phyloP scores from a whole-genome alignment of 2,797 vertebrate species.

The Danio tinwini region DNA sequence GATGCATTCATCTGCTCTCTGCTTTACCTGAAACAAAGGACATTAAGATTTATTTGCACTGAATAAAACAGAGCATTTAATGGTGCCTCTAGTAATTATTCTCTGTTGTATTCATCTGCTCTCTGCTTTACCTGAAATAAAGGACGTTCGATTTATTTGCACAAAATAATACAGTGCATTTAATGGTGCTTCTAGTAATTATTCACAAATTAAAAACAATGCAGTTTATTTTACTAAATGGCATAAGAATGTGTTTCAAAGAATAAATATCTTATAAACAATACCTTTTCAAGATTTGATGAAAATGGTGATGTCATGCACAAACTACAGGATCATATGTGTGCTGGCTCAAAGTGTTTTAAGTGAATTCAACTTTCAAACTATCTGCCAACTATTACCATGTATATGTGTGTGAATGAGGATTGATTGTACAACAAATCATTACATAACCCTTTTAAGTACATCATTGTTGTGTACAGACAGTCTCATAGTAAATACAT shows the following conservation, averaged over 20 bases:
- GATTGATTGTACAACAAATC: too few relatives aligned
- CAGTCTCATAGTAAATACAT: neutral
- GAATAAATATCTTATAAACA: too few relatives aligned
- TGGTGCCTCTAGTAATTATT: neutral
- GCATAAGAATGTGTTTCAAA: too few relatives aligned
- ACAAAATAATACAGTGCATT: neutral
- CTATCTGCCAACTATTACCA: too few relatives aligned
- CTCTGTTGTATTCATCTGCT: constrained; percentile 86
- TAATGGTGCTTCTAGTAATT: neutral
- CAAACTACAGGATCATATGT: too few relatives aligned
- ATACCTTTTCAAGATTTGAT: too few relatives aligned
- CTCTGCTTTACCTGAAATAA: constrained; percentile 84
- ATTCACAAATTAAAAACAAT: neutral
- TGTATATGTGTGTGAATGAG: too few relatives aligned
- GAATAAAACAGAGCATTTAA: neutral
- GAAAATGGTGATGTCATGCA: too few relatives aligned
- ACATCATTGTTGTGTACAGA: neutral
- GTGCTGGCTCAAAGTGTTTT: too few relatives aligned
- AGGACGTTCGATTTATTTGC: neutral
- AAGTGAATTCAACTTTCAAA: too few relatives aligned
- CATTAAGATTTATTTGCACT: neutral
- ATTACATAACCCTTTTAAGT: too few relatives aligned
- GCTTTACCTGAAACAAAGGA: constrained; percentile 80
- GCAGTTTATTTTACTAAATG: too few relatives aligned
- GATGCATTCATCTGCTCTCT: constrained; percentile 88